Evolutionary conservation across 1,140 invertebrate genomes (phyloP), one percentile per base, ranked within the genome.

Genomic region (Brachionus rubens): DNA sequence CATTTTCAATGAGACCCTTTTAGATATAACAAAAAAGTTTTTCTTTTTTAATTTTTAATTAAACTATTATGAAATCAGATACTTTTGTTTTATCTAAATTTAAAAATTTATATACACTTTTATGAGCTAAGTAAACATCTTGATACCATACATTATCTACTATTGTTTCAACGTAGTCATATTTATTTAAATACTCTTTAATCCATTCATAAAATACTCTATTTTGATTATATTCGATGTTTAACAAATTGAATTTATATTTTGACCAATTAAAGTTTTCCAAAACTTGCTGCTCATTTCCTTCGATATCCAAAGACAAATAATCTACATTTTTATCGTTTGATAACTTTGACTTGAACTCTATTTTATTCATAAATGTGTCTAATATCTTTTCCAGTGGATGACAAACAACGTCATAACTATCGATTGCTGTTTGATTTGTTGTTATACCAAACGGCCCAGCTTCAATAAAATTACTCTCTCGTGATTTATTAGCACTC

Each of bases 271-370:
- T 79, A 52, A 81, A 79, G 14, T 78, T 78, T 47, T 78, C 70
- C 21, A 81, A 67, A n/a, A 81, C 76, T 54, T 40, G 68, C 47
- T 78, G 77, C 52, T 81, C 80, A 7, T 78, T 77, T 21, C 79
- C 80, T 68, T 80, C 79, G 4, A 80, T 77, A 56, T 80, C 79
- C 14, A 80, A 47, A 65, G 79, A 79, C 59, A 80, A 79, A 76
- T 79, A 80, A 48, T 80, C 80, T 7, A 80, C 68, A 19, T 33
- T 16, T 67, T 47, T 67, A 14, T 67, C 40, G 12, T 67, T 16
- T 41, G 14, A 33, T 21, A n/a, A n/a, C n/a, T n/a, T n/a, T n/a
- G n/a, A n/a, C n/a, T n/a, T n/a, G n/a, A n/a, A n/a, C n/a, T 16
- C 30, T 16, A 30, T 14, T 33, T 24, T 46, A 33, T 41, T 4